Base-by-base conservation (phyloP, 2,113 vertebrate genomes). In the Athene noctua region DNA sequence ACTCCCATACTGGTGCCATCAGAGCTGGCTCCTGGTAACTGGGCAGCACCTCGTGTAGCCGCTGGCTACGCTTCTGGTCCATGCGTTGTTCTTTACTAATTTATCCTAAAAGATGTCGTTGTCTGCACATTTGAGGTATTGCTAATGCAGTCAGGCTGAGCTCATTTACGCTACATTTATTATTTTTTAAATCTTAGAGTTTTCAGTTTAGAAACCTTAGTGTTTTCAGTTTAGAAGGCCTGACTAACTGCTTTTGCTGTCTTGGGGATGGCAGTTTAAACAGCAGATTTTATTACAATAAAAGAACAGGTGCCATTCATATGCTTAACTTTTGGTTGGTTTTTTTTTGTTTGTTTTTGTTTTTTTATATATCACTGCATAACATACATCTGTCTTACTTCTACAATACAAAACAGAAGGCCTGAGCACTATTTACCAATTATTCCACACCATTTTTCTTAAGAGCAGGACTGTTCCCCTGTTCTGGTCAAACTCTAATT, bases 401-500 rank as follows among this genome's bases (percentile, higher is more conserved):
- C 32, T 80, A 17, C 34, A 57, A 57, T 27, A 77, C 32, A 67
- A 74, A 92, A 19, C 72, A 84, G 72, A 84, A 93, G 54, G 29
- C 34, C n/a, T 74, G 42, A 88, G 51, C 47, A 52, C 30, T 71
- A 36, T 86, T 95, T 94, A 32, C 47, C 2, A 11, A 93, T 49
- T 70, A 57, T 84, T 91, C 40, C 34, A 78, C n/a, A 63, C 4
- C 6, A 78, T 80, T 93, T 96, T 88, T 80, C 68, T 63, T 34
- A 78, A 71, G 57, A 92, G 49, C 25, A 67, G 19, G 55, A 78
- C 80, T 68, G 19, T 67, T 97, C 34, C 63, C 32, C 55, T 71
- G 26, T 66, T 80, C 82, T 68, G 88, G 83, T 90, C 92, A 86
- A 94, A 75, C 44, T 74, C 65, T 86, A 91, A 94, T 96, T 94